A percentile compares a stretch with the other conserved stretches of the same genome.
phyloP scores from a whole-genome alignment of 2,797 vertebrate genomes.

The Acipenser ruthenus region DNA sequence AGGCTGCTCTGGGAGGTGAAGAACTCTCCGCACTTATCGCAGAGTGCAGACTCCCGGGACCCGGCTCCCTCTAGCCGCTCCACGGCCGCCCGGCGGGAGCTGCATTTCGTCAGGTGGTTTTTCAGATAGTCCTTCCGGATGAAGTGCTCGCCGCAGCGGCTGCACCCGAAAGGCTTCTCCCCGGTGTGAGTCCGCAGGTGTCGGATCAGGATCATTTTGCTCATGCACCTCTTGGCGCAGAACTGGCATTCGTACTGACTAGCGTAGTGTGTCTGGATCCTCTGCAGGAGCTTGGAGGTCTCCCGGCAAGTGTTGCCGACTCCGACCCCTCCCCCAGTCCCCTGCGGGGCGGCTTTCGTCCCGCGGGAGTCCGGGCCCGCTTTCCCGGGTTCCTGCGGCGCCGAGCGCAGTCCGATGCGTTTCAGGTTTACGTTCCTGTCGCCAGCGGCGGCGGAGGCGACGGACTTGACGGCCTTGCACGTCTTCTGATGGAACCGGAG shows the following conservation, averaged over 20 bases:
- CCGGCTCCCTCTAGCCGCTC: conserved; percentile 11
- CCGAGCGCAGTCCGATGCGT: background rate
- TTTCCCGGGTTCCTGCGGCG: background rate
- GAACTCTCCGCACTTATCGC: conserved; percentile 52
- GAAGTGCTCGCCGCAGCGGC: conserved; percentile 55
- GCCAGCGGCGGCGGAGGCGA: background rate
- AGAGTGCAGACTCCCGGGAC: conserved; percentile 29
- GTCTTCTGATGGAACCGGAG: conserved; percentile 41
- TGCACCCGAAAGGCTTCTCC: conserved; percentile 57
- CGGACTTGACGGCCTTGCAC: conserved; percentile 31
- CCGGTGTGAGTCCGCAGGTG: conserved; percentile 63
- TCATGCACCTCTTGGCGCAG: conserved; percentile 56
- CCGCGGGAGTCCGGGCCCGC: too few species aligned
- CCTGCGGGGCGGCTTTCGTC: too few species aligned
- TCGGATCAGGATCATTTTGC: conserved; percentile 33
- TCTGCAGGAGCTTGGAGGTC: conserved; percentile 38
- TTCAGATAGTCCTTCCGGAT: conserved; percentile 60
- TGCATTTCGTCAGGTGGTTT: conserved; percentile 54
- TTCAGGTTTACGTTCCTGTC: conserved; percentile 5
- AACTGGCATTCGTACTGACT: conserved; percentile 44
- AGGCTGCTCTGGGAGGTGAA: conserved; percentile 33
- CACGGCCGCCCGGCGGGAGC: background rate
- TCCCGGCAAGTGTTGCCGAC: conserved; percentile 23
- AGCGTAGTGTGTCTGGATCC: conserved; percentile 40
- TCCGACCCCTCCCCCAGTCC: background rate